A percentile compares a stretch with the other conserved stretches of the same genome.
Evolutionary conservation across 2,888 invertebrate genomes (phyloP).

Genomic region (Tuberolachnus salignus): DNA sequence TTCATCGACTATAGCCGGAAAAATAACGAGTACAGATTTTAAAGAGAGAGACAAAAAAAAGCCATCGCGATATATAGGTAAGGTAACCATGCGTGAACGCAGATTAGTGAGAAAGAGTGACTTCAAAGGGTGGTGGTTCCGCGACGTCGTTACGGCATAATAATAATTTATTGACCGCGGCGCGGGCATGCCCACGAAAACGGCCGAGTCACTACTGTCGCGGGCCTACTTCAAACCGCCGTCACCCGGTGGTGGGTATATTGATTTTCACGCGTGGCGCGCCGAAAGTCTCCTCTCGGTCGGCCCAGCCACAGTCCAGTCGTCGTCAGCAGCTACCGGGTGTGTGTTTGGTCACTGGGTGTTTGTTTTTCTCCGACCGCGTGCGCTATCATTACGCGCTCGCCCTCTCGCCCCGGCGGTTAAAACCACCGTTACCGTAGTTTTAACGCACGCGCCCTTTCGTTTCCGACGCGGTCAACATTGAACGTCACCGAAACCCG

Average conservation of each 20-base stretch:
- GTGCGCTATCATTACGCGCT: too few species aligned
- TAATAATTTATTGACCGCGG: constrained; percentile 41
- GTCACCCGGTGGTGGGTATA: constrained; percentile 14
- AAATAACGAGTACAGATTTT: too few species aligned
- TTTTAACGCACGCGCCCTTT: too few species aligned
- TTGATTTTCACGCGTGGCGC: constrained; percentile 32
- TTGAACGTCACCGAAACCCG: not conserved
- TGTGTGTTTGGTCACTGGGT: too few species aligned
- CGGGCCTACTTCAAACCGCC: constrained; percentile 33
- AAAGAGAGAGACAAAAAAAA: too few species aligned
- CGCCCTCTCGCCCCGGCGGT: too few species aligned
- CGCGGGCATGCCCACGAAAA: constrained; percentile 40
- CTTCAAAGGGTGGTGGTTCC: not conserved
- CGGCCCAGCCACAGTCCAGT: not conserved
- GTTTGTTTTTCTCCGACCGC: not conserved
- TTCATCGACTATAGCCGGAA: too few species aligned
- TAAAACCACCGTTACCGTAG: too few species aligned
- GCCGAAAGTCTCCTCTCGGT: not conserved
- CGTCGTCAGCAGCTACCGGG: not conserved
- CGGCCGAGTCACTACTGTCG: constrained; percentile 22
- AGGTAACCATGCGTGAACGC: too few species aligned
- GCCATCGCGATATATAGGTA: too few species aligned
- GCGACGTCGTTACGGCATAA: not conserved
- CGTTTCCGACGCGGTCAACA: too few species aligned
- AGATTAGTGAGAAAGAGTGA: too few species aligned